Evolutionary conservation across 2,113 vertebrate species (phyloP).

Genomic region (Tetrax tetrax): DNA sequence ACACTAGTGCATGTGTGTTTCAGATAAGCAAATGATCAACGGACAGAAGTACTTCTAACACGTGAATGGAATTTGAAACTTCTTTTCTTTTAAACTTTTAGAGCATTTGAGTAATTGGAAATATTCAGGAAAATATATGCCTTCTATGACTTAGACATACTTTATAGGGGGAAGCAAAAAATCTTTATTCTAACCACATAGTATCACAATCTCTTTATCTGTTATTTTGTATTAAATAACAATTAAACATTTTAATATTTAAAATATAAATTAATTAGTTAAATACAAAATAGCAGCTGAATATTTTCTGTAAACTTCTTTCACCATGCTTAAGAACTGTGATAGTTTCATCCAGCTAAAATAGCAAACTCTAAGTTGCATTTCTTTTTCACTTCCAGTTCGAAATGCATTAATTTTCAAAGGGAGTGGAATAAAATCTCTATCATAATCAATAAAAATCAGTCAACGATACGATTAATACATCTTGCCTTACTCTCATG

Average conservation of each 20-base stretch:
- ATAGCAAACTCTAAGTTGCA: background rate
- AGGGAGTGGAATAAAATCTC: background rate
- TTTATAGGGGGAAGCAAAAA: background rate
- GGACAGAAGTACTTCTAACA: background rate
- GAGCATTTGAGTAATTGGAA: background rate
- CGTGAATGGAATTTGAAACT: background rate
- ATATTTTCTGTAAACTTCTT: background rate
- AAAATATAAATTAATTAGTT: background rate
- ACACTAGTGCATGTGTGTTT: fast-evolving
- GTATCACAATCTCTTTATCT: background rate
- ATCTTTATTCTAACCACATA: background rate
- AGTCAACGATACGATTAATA: background rate
- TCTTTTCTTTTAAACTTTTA: background rate
- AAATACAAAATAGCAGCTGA: background rate
- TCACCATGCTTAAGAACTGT: background rate
- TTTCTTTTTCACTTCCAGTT: background rate
- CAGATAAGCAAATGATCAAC: background rate
- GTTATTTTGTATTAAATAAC: background rate
- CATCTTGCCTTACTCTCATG: background rate
- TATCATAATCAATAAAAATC: background rate
- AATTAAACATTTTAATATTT: background rate
- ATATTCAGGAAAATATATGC: background rate
- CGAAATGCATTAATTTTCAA: background rate
- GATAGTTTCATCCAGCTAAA: background rate
- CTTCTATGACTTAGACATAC: background rate